Evolutionary conservation across 1,140 invertebrate species (phyloP), one percentile per base, ranked within the genome.

Genomic region (Grapholita molesta): DNA sequence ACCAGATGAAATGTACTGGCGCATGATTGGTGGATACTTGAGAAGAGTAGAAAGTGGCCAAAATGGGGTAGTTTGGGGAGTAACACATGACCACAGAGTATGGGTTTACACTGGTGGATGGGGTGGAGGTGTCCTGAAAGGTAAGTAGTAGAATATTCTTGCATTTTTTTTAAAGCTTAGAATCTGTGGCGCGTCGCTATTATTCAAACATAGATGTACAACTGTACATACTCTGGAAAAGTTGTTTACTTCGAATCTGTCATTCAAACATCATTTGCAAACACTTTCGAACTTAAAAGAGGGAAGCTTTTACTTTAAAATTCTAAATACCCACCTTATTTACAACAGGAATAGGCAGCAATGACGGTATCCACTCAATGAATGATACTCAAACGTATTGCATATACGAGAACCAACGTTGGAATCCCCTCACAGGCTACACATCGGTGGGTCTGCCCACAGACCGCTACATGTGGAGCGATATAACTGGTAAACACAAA

Each of bases 341-440:
- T n/a, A n/a, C n/a, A n/a, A n/a, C 94, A 96, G 95, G 65, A 82
- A 95, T 75, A 94, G 93, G 92, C 18, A 94, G 93, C 72, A 95
- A 94, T 76, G 92, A 94, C 15, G 95, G 95, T 70, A 95, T 97
- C 30, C 94, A 97, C 88, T 79, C 94, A 3, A 97, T 97, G 95
- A 94, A 94, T 18, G 97, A 98, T 85, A 95, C 95, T 7, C 95
- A 97, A 83, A 95, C 95, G 79, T 97, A 96, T 86, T 96, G 95
- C 82, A 95, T 98, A 4, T 99, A 98, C 88, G 97, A 99, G 92
- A 98, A 98, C 85, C 97, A 99, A 89, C 93, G 97, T 61, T 99
- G 97, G 97, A 98, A 98, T 94, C 97, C 93, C 4, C 92, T 98
- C 0, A 96, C 96, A 70, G 97, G 97, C 15, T 98, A 97, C 81